phyloP scores from a whole-genome alignment of 2,888 invertebrate species.

The Melieria picta region DNA sequence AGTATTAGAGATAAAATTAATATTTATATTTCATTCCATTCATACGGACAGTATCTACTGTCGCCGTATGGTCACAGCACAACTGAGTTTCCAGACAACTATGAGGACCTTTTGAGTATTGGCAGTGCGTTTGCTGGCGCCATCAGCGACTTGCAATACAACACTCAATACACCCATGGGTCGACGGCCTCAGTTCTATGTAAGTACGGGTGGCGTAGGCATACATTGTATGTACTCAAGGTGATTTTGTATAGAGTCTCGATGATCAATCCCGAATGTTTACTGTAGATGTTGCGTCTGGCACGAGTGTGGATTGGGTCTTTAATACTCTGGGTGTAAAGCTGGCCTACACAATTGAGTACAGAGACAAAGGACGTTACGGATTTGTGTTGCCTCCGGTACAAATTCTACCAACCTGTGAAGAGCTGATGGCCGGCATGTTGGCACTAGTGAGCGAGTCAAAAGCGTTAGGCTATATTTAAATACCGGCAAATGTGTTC shows the following conservation, averaged over 20 bases:
- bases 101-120: conserved; percentile 64
- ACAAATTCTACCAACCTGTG: conserved; percentile 72
- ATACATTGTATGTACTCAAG: too few species aligned
- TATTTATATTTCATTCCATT: conserved; percentile 72
- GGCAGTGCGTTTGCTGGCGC: conserved; percentile 69
- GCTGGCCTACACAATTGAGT: conserved; percentile 70
- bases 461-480: conserved; percentile 66
- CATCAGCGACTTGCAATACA: conserved; percentile 65
- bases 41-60: conserved; percentile 72
- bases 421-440: conserved; percentile 71
- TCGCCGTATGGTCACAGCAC: conserved; percentile 72
- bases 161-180: conserved; percentile 68
- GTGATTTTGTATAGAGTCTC: background rate
- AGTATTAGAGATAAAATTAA: conserved; percentile 64
- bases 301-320: conserved; percentile 69
- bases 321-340: conserved; percentile 67
- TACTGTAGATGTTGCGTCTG: conserved; percentile 65
- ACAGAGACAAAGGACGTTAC: conserved; percentile 74
- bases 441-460: conserved; percentile 68
- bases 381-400: conserved; percentile 76
- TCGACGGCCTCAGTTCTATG: conserved; percentile 71
- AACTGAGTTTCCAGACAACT: conserved; percentile 65
- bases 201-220: conserved; percentile 52
- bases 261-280: background rate
- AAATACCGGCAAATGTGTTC: conserved; percentile 20